Conservation (phyloP, 2,888 invertebrate species). For the Tholera decimalis region DNA sequence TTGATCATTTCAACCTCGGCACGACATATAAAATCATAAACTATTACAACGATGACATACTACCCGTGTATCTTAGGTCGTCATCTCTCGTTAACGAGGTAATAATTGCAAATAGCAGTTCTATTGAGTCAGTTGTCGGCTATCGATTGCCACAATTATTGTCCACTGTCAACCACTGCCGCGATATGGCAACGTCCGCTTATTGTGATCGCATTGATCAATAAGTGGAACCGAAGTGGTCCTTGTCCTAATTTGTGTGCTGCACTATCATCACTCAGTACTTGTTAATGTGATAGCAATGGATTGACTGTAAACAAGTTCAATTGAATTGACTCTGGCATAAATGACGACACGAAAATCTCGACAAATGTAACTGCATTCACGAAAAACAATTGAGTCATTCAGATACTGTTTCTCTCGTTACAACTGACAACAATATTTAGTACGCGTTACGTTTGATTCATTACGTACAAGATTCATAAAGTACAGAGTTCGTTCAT, state of each 20-base stretch:
- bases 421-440: slow-evolving; percentile 1
- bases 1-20: slow-evolving; percentile 42
- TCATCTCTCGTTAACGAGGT: slow-evolving; percentile 52
- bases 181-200: slow-evolving; percentile 86
- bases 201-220: slow-evolving; percentile 84
- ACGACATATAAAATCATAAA: slow-evolving; percentile 38
- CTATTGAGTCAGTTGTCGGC: slow-evolving; percentile 68
- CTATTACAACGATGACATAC: slow-evolving; percentile 49
- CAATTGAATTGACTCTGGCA: slow-evolving; percentile 33
- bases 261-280: slow-evolving; percentile 59
- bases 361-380: neutral
- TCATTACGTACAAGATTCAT: slow-evolving; percentile 11
- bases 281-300: slow-evolving; percentile 50
- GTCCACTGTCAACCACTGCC: slow-evolving; percentile 69
- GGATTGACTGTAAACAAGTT: slow-evolving; percentile 35
- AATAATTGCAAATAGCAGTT: slow-evolving; percentile 62
- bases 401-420: neutral
- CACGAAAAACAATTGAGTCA: neutral
- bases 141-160: slow-evolving; percentile 80
- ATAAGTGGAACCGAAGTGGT: slow-evolving; percentile 76
- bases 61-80: slow-evolving; percentile 28
- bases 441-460: neutral
- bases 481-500: slow-evolving; percentile 30
- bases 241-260: slow-evolving; percentile 81
- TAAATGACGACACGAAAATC: slow-evolving; percentile 5